Evolutionary conservation across 2,888 invertebrate genomes (phyloP).

Genomic region (Ectobius pallidus): DNA sequence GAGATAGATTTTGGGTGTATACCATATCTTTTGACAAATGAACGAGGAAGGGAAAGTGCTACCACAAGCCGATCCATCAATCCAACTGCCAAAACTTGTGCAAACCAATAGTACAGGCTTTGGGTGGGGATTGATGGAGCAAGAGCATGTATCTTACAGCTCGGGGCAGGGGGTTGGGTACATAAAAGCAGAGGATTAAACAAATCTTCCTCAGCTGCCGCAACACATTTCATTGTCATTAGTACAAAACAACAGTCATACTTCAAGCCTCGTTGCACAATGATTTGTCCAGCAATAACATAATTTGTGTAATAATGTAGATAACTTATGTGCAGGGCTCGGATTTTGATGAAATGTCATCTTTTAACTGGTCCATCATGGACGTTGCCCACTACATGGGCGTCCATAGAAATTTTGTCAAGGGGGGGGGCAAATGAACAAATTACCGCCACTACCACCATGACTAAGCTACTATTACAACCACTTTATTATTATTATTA

Average conservation of each 20-base stretch:
- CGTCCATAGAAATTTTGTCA: too few relatives aligned
- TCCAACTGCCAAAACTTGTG: slow-evolving; percentile 19
- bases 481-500: too few relatives aligned
- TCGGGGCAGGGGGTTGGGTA: background rate
- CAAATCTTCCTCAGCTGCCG: background rate
- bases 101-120: slow-evolving; percentile 7
- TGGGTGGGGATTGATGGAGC: background rate
- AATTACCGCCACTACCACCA: too few relatives aligned
- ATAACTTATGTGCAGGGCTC: too few relatives aligned
- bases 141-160: slow-evolving; percentile 1
- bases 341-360: too few relatives aligned
- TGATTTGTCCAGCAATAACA: too few relatives aligned
- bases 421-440: too few relatives aligned
- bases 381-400: too few relatives aligned
- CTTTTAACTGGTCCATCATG: too few relatives aligned
- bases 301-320: too few relatives aligned
- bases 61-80: slow-evolving; percentile 28
- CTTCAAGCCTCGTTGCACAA: too few relatives aligned
- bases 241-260: background rate
- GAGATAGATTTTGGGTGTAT: background rate
- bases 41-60: background rate
- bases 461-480: too few relatives aligned
- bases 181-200: background rate
- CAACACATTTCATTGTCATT: slow-evolving; percentile 9
- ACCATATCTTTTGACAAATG: slow-evolving; percentile 14